Base-by-base conservation (phyloP, 2,888 invertebrate genomes). In the Lymantria dispar region DNA sequence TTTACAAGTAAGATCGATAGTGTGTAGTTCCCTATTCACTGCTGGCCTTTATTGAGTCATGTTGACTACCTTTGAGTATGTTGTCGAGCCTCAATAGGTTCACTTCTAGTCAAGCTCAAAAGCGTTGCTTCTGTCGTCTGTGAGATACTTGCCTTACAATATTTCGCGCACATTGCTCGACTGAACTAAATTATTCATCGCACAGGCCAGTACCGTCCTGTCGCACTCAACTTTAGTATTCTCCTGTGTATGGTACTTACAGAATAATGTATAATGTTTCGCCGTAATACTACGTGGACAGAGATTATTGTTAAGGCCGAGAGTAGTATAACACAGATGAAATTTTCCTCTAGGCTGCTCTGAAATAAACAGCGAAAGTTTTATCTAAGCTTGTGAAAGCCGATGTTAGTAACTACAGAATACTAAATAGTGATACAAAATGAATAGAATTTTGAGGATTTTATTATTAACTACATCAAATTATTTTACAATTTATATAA, bases 221-320 rank as follows among this genome's bases (percentile, higher is more conserved):
- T 76, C 77, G 72, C 66, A 70, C 70, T 65, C 60, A 60, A 70
- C 70, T 75, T 77, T 69, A 72, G 68, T 75, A 78, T 77, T 76
- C 83, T 67, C 76, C 55, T 50, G 70, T 66, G 76, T 71, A 65
- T 65, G 59, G 60, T 74, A 72, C 83, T 80, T 80, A 76, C 74
- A 58, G 81, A 83, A 83, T 82, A 79, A 80, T 82, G 69, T 80
- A 83, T 78, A 55, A 67, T 67, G 57, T 63, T 69, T 46, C 43
- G 45, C 44, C 31, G 50, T 66, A 41, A 59, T 64, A 53, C 50
- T 52, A 60, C 56, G 64, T 60, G 63, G 66, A 61, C 64, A 62
- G 57, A 66, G 67, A 70, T 70, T 71, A 69, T 22, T 22, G 22
- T 22, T 53, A 47, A 58, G 40, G 39, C 45, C 15, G 30, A 43